Base-by-base conservation (phyloP, 2,888 invertebrate species). In the Platycnemis pennipes region DNA sequence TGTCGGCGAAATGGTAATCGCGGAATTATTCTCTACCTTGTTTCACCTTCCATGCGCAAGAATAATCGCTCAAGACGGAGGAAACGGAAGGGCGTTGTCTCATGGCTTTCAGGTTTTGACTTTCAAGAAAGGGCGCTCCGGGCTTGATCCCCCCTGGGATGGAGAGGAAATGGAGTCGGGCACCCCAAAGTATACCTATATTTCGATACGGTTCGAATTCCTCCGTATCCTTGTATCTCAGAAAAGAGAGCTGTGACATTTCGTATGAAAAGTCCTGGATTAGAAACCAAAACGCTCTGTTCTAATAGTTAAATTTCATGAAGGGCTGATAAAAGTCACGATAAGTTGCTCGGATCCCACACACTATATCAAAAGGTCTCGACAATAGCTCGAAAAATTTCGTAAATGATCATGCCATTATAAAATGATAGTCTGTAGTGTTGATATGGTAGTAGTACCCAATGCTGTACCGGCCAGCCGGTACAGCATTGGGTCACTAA, bases 1-100 rank as follows among this genome's bases (percentile, higher is more conserved):
- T 63, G 11, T 26, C 63, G 0, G 5, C 5, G 26, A 26, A 63
- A 63, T 63, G n/a, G 2, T n/a, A 26, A n/a, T 63, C 63, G n/a
- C 8, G 3, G n/a, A 63, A 53, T 16, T 7, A 63, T 22, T 37
- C 16, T 77, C 19, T 49, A 49, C 13, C 77, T 77, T 13, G 13
- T 77, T 77, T 77, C 13, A 16, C 77, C 77, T 77, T n/a, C 77
- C 77, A 8, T 37, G 77, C 77, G 11, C 77, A 77, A 77, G 31
- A 37, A 77, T 77, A 77, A 77, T 77, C 37, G 37, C 77, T 37
- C 31, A 37, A 37, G 77, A 8, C 77, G 77, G 37, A 77, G 77
- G 77, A 77, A 77, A 37, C 77, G 77, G 77, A 77, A 77, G 77
- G 77, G 77, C 77, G 77, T 77, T 77, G 77, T 5, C 37, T 37